Evolutionary conservation across 2,797 vertebrate genomes (phyloP), one percentile per base, ranked within the genome.

Genomic region (Neomorphus geoffroyi): DNA sequence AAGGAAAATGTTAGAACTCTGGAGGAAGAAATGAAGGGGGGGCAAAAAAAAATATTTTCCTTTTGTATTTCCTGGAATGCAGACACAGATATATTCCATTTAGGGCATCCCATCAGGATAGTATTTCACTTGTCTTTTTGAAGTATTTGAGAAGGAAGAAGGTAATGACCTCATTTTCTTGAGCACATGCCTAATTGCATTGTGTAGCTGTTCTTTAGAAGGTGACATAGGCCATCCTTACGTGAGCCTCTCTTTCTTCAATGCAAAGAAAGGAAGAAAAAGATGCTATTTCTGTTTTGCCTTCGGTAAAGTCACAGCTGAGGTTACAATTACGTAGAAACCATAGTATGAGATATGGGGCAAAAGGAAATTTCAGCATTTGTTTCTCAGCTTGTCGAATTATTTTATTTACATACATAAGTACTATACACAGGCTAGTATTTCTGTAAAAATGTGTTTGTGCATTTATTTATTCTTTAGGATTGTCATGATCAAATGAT

Each of bases 271-370:
- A 85, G 62, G 26, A 88, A 82, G 56, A 27, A 79, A 65, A 79
- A 92, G 8, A 18, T 24, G 12, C 15, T 33, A 4, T 64, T 92
- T 37, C 14, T 5, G 4, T 73, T 79, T 85, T 61, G 10, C 13
- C 13, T 45, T 88, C 54, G 41, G 21, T 81, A 30, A 60, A 72
- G 70, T 69, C 13, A 33, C 12, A 75, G 12, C 11, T 58, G 37
- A 23, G 27, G 6, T 56, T 92, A 78, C 65, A 88, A 54, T 86
- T 86, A 54, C 0, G 1, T 53, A 84, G 61, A 83, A 88, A 61
- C 7, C 8, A 4, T 53, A 41, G 4, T 24, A 51, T 0, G 2
- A 82, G 58, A 24, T 66, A 46, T n/a, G 65, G n/a, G 7, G 3
- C 86, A 27, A 48, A 65, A 70, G n/a, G 33, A 30, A 23, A 87